phyloP scores from a whole-genome alignment of 2,113 vertebrate genomes.

The Carlito syrichta region DNA sequence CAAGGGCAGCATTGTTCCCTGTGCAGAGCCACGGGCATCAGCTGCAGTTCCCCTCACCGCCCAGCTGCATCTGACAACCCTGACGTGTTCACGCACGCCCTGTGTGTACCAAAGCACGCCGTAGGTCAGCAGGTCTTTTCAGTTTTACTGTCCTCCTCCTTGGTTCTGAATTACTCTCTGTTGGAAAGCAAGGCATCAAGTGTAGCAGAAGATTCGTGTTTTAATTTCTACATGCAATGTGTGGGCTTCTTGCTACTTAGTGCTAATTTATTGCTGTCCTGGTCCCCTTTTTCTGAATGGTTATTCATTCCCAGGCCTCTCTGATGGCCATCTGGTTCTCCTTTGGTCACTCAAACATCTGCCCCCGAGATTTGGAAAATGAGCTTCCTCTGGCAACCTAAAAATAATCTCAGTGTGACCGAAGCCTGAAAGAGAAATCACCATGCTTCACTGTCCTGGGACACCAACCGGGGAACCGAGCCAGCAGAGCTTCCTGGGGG shows the following conservation, averaged over 20 bases:
- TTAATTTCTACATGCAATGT: not conserved
- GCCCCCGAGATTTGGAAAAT: conserved; percentile 79
- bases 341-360: conserved; percentile 78
- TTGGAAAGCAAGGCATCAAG: not conserved
- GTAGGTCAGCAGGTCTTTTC: not conserved
- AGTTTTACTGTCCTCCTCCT: not conserved
- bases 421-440: conserved; percentile 62
- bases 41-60: not conserved
- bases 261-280: not conserved
- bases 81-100: not conserved
- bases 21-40: not conserved
- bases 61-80: not conserved
- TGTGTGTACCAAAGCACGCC: rapidly evolving
- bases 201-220: not conserved
- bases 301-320: conserved; percentile 74
- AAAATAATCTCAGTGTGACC: conserved; percentile 73
- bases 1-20: conserved; percentile 9
- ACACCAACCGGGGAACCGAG: conserved; percentile 59
- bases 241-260: not conserved
- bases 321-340: conserved; percentile 76
- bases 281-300: conserved; percentile 76
- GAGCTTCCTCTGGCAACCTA: conserved; percentile 75
- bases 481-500: conserved; percentile 45
- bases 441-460: conserved; percentile 23
- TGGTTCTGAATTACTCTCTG: not conserved